A percentile compares a stretch with the other conserved stretches of the same genome.
phyloP scores from a whole-genome alignment of 2,113 vertebrate genomes.

The Sebastes schlegelii region DNA sequence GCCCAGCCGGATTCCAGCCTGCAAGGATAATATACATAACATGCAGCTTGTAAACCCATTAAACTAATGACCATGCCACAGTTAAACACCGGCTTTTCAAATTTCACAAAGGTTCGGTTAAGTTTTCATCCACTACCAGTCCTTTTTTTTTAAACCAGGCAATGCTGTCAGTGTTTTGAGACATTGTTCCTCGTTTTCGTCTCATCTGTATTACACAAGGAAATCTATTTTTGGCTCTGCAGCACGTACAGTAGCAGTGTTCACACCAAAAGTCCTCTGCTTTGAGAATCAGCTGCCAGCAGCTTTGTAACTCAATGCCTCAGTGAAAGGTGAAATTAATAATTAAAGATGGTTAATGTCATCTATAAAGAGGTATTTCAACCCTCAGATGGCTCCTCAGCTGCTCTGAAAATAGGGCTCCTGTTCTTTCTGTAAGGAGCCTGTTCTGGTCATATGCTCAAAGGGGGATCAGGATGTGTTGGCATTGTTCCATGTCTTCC shows the following conservation, averaged over 20 bases:
- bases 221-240: slow-evolving; percentile 64
- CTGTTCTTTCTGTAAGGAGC: slow-evolving; percentile 14
- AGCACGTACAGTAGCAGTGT: slow-evolving; percentile 1
- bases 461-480: not conserved
- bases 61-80: slow-evolving; percentile 8
- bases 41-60: slow-evolving; percentile 25
- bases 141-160: not conserved
- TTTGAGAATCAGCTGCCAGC: slow-evolving; percentile 16
- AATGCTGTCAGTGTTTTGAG: slow-evolving; percentile 4
- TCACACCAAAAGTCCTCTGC: slow-evolving; percentile 7
- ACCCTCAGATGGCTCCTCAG: not conserved
- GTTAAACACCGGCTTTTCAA: not conserved
- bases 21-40: not conserved
- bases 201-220: slow-evolving; percentile 26
- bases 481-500: slow-evolving; percentile 14
- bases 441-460: slow-evolving; percentile 8
- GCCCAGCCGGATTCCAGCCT: slow-evolving; percentile 22
- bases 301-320: slow-evolving; percentile 25
- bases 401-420: slow-evolving; percentile 22
- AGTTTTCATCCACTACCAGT: not conserved
- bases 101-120: not conserved
- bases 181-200: slow-evolving; percentile 29
- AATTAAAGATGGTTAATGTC: slow-evolving; percentile 25
- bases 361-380: slow-evolving; percentile 11
- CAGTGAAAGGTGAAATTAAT: slow-evolving; percentile 38